Evolutionary conservation across 2,888 invertebrate species (phyloP).

Genomic region (Lypha dubia): DNA sequence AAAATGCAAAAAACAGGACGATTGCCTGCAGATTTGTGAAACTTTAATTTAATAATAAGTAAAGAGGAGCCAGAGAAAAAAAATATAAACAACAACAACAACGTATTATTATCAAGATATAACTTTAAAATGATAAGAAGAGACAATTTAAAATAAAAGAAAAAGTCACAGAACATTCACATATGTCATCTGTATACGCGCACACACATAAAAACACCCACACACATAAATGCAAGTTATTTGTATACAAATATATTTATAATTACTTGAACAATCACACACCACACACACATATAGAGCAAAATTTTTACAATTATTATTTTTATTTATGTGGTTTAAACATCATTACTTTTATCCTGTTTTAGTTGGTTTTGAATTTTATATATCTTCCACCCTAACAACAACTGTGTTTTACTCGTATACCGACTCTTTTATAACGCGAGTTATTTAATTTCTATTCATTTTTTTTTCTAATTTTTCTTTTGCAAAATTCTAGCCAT

Average conservation of each 20-base stretch:
- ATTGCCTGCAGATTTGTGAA: no score
- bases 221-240: no score
- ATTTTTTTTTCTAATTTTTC: conserved; percentile 21
- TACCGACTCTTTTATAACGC: conserved; percentile 24
- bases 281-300: not conserved
- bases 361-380: conserved; percentile 44
- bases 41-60: conserved; percentile 44
- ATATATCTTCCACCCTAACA: conserved; percentile 18
- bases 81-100: not conserved
- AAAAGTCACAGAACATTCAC: conserved; percentile 1
- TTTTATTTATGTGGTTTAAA: conserved; percentile 59
- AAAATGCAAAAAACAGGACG: no score
- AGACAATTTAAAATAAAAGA: conserved; percentile 25
- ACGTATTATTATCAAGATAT: conserved; percentile 45
- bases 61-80: conserved; percentile 16
- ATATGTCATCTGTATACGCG: not conserved
- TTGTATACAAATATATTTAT: not conserved
- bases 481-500: conserved; percentile 30
- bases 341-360: conserved; percentile 49
- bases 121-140: conserved; percentile 37
- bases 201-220: not conserved
- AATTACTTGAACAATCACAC: not conserved
- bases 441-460: conserved; percentile 30
- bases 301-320: conserved; percentile 31
- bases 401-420: conserved; percentile 34